Evolutionary conservation across 2,113 vertebrate genomes (phyloP), one percentile per base, ranked within the genome.

Genomic region (Peromyscus maniculatus): DNA sequence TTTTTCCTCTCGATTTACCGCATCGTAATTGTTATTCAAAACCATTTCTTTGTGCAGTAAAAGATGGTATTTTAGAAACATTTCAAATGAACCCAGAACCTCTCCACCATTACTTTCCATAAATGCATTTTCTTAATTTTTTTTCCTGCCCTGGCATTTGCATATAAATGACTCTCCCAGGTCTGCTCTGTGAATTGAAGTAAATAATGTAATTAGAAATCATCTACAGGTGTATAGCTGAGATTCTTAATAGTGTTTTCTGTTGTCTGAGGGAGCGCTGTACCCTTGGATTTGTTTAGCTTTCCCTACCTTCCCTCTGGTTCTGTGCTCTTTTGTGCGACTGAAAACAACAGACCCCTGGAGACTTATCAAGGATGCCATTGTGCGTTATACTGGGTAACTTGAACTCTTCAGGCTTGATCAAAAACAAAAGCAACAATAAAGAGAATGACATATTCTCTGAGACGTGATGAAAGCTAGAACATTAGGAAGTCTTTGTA

Each of bases 191-290:
- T 93, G 59, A 98, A 96, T 94, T 92, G 89, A 98, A 97, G 84
- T 96, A 97, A 98, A 98, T 91, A 98, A 97, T 95, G n/a, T 72
- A 97, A 97, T 97, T 98, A 97, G 55, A 66, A 97, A 91, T 75
- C 96, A 97, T 96, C 59, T 80, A 97, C 87, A 97, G 49, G 46
- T 96, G 59, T 5, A 59, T 57, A 26, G 92, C 15, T 52, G 59
- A 95, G 94, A 97, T 97, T 88, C 97, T 74, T 91, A 93, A 91
- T 7, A 28, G 59, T n/a, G 21, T 31, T 59, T 93, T 94, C 43
- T 91, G 13, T 24, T 95, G 92, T 98, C 62, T 93, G 43, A 79
- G 49, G 94, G 91, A 86, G 39, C 72, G 79, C 13, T 82, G 33
- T 80, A 71, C 22, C 55, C 57, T 49, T 75, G 86, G 36, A 97